phyloP scores from a whole-genome alignment of 2,888 invertebrate genomes.

The Morpho helenor region DNA sequence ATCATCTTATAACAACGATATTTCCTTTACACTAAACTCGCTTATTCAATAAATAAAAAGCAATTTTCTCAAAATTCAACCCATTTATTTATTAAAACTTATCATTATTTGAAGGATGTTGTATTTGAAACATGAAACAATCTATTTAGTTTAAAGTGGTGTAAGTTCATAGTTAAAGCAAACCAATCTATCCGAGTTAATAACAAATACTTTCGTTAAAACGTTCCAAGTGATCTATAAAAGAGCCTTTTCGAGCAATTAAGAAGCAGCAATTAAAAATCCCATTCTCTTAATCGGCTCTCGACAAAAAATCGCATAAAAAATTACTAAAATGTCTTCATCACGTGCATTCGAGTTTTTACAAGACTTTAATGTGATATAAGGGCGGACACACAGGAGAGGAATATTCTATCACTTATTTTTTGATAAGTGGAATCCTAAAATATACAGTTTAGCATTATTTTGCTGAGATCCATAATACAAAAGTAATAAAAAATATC shows the following conservation, averaged over 20 bases:
- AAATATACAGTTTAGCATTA: too few relatives aligned
- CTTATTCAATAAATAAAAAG: too few relatives aligned
- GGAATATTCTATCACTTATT: too few relatives aligned
- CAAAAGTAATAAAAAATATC: neutral
- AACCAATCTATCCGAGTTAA: constrained; percentile 9
- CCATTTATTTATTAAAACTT: too few relatives aligned
- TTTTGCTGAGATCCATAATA: too few relatives aligned
- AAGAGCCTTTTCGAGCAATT: constrained; percentile 45
- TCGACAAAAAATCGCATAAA: constrained; percentile 45
- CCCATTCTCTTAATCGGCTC: constrained; percentile 52
- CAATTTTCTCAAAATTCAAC: too few relatives aligned
- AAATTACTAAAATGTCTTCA: constrained; percentile 37
- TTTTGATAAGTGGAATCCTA: too few relatives aligned
- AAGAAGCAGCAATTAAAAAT: constrained; percentile 55
- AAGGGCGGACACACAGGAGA: neutral
- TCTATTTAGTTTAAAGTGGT: too few relatives aligned
- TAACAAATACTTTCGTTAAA: constrained; percentile 13
- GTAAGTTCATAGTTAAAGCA: neutral
- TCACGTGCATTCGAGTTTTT: constrained; percentile 29
- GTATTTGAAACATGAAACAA: too few relatives aligned
- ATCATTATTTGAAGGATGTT: too few relatives aligned
- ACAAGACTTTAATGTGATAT: neutral
- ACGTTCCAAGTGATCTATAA: constrained; percentile 24
- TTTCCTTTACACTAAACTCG: too few relatives aligned
- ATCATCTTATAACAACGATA: too few relatives aligned